phyloP scores from a whole-genome alignment of 1,140 invertebrate species.

The Ditylenchus dipsaci region DNA sequence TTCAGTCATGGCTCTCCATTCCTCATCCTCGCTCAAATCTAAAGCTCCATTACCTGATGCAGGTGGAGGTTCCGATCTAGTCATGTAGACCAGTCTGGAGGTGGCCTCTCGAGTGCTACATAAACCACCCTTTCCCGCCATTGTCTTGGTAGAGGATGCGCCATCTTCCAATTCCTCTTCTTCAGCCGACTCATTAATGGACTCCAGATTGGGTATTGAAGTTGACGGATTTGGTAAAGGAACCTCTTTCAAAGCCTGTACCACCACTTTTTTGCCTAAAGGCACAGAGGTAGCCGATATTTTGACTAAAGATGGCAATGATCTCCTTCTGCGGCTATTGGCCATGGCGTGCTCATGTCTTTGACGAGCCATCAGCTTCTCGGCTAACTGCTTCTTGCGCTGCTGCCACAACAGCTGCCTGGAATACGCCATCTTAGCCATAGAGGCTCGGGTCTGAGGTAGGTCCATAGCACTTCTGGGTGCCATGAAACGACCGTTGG shows the following conservation, averaged over 20 bases:
- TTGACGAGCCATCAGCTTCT: slow-evolving; percentile 34
- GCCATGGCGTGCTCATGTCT: slow-evolving; percentile 12
- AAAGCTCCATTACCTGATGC: slow-evolving; percentile 8
- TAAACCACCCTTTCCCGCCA: slow-evolving; percentile 1
- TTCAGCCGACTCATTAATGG: slow-evolving; percentile 15
- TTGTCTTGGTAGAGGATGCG: slow-evolving; percentile 12
- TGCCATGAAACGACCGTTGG: slow-evolving; percentile 16
- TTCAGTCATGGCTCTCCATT: slow-evolving; percentile 51
- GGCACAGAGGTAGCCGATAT: neutral
- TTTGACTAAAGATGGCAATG: neutral
- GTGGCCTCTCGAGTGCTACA: neutral
- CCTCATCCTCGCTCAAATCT: slow-evolving; percentile 30
- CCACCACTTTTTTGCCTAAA: neutral
- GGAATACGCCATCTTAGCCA: slow-evolving; percentile 52
- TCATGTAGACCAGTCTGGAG: neutral
- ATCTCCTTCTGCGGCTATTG: slow-evolving; percentile 5
- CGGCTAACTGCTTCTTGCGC: slow-evolving; percentile 33
- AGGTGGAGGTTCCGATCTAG: slow-evolving; percentile 4
- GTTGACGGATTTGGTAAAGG: neutral
- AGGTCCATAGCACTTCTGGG: slow-evolving; percentile 34
- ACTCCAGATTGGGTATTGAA: slow-evolving; percentile 13
- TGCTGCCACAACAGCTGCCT: slow-evolving; percentile 45
- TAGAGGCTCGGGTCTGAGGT: slow-evolving; percentile 35
- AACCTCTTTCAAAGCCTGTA: neutral
- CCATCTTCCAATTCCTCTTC: slow-evolving; percentile 9